A percentile compares a stretch with the other conserved stretches of the same genome.
phyloP scores from a whole-genome alignment of 2,888 invertebrate species.

The Blomia tropicalis region DNA sequence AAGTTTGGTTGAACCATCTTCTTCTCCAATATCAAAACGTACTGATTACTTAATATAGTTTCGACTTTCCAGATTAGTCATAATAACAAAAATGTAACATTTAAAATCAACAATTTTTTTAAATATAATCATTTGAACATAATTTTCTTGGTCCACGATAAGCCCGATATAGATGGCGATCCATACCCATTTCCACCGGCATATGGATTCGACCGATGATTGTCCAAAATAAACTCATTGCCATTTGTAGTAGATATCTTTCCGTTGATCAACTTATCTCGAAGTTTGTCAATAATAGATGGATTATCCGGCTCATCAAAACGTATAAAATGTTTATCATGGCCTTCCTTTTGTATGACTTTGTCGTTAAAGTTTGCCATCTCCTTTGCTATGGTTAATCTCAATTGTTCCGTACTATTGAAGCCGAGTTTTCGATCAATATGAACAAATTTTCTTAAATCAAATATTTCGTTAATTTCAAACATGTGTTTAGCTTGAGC shows the following conservation, averaged over 20 bases:
- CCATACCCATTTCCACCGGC: not conserved
- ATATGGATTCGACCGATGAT: not conserved
- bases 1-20: no score
- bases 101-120: no score
- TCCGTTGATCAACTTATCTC: not conserved
- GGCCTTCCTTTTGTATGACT: not conserved
- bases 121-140: not conserved
- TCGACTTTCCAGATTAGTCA: no score
- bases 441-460: not conserved
- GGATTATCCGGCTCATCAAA: not conserved
- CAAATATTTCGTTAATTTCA: slow-evolving; percentile 25
- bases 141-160: slow-evolving; percentile 15
- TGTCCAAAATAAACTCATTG: not conserved
- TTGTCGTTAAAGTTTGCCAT: not conserved
- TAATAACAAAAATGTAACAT: no score
- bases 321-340: not conserved
- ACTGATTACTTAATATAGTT: no score
- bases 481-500: slow-evolving; percentile 68
- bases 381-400: not conserved
- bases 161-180: slow-evolving; percentile 12
- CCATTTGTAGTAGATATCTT: not conserved
- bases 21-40: no score
- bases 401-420: not conserved
- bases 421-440: not conserved
- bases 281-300: not conserved